Evolutionary conservation across 1,140 invertebrate genomes (phyloP).

Genomic region (Melanaphis sacchari): DNA sequence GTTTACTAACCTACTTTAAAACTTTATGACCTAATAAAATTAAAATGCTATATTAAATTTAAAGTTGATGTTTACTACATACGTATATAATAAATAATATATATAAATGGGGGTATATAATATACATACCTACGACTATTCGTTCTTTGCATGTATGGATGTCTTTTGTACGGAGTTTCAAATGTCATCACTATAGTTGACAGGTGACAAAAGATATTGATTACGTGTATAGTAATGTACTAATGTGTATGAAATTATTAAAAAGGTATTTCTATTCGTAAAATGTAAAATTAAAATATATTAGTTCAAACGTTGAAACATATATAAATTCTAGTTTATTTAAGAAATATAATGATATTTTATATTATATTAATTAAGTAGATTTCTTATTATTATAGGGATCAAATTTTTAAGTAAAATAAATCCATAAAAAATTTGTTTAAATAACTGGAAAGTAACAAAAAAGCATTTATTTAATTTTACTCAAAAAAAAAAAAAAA

Average conservation of each 20-base stretch:
- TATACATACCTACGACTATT: not conserved
- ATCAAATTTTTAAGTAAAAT: too few species aligned
- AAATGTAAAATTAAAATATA: not conserved
- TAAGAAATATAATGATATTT: not conserved
- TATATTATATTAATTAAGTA: not conserved
- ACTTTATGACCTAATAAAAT: slow-evolving; percentile 1
- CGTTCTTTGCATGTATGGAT: not conserved
- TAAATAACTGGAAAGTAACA: too few species aligned
- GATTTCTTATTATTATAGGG: not conserved
- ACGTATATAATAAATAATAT: not conserved
- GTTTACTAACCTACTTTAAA: not conserved
- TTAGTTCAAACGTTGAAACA: not conserved
- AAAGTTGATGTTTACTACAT: not conserved
- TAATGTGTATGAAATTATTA: slow-evolving; percentile 26
- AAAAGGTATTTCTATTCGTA: slow-evolving; percentile 15
- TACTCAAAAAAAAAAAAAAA: too few species aligned
- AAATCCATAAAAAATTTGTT: too few species aligned
- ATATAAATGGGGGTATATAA: not conserved
- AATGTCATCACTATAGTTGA: slow-evolving; percentile 34
- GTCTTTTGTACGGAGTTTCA: slow-evolving; percentile 2
- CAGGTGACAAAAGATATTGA: slow-evolving; percentile 42
- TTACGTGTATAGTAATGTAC: not conserved
- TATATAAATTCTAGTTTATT: not conserved
- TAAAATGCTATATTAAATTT: slow-evolving; percentile 6
- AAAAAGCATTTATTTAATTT: too few species aligned